phyloP scores from a whole-genome alignment of 2,113 vertebrate genomes.

The Ranitomeya imitator region DNA sequence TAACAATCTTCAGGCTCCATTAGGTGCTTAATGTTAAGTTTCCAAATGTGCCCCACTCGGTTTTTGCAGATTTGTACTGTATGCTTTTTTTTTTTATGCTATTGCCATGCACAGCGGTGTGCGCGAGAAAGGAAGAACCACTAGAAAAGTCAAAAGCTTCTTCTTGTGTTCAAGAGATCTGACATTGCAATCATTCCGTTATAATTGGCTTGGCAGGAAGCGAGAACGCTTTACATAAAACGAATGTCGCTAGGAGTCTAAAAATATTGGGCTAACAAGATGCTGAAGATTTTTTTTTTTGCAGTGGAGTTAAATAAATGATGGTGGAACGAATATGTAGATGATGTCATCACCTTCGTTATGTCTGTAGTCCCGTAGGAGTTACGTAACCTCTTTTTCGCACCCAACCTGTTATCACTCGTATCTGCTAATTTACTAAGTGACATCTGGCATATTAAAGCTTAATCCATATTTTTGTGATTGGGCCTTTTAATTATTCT shows the following conservation, averaged over 20 bases:
- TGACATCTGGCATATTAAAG: no score
- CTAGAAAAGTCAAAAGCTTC: conserved; percentile 44
- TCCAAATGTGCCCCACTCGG: not conserved
- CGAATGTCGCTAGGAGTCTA: conserved; percentile 23
- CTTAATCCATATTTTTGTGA: no score
- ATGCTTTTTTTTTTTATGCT: no score
- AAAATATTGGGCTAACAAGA: conserved; percentile 36
- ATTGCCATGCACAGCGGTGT: not conserved
- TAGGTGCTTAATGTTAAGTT: conserved; percentile 30
- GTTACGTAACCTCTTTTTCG: not conserved
- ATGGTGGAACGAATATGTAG: not conserved
- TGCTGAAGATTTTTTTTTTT: not conserved
- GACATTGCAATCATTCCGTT: conserved; percentile 24
- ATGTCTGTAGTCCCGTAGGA: not conserved
- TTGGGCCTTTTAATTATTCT: no score
- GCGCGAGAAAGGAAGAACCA: not conserved
- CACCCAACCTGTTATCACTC: not conserved
- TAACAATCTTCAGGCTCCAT: conserved; percentile 3
- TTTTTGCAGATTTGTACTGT: not conserved
- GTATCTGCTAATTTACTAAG: not conserved
- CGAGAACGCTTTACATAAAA: conserved; percentile 29
- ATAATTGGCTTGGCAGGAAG: conserved; percentile 35
- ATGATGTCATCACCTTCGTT: not conserved
- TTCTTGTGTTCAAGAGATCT: conserved; percentile 36
- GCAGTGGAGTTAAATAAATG: not conserved